These are phyloP conservation scores for Mus pahari DNA, from an alignment of 2,113 vertebrate species.

Conservation along the genomic window DNA sequence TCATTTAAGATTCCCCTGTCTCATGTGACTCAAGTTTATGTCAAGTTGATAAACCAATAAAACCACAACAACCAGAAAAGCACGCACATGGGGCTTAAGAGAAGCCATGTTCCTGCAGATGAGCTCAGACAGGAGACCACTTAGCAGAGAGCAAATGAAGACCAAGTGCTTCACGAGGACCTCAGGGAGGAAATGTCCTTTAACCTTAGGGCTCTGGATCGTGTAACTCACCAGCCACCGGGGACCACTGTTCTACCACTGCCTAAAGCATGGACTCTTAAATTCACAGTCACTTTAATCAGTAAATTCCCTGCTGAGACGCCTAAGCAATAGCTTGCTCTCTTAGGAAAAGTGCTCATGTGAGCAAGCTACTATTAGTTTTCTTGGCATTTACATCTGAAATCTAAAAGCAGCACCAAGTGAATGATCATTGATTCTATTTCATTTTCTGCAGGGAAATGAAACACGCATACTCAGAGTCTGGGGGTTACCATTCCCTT, in stretches of 20 bases:
- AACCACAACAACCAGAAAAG: background rate
- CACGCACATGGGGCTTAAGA: background rate
- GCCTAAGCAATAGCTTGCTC: constrained; percentile 18
- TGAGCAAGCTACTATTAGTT: background rate
- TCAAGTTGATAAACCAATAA: background rate
- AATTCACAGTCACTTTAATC: background rate
- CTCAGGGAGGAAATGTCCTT: background rate
- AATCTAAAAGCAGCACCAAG: constrained; percentile 17
- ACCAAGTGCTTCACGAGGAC: accelerated
- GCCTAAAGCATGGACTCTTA: background rate
- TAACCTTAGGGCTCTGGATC: background rate
- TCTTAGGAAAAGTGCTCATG: background rate
- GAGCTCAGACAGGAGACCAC: accelerated
- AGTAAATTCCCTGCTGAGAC: background rate
- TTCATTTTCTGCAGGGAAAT: background rate
- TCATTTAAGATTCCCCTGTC: background rate
- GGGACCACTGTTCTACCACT: constrained; percentile 67
- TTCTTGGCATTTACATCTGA: constrained; percentile 44
- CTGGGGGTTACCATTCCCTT: background rate
- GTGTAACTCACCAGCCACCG: constrained; percentile 42
- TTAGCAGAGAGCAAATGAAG: background rate
- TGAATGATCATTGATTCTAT: background rate
- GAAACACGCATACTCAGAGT: too few relatives aligned
- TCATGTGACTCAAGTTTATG: background rate
- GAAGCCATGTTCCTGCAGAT: background rate